A percentile compares a stretch with the other conserved stretches of the same genome.
These are phyloP conservation scores for Stegodyphus mimosarum DNA, from an alignment of 1,140 invertebrate species.

Conservation along the genomic window DNA sequence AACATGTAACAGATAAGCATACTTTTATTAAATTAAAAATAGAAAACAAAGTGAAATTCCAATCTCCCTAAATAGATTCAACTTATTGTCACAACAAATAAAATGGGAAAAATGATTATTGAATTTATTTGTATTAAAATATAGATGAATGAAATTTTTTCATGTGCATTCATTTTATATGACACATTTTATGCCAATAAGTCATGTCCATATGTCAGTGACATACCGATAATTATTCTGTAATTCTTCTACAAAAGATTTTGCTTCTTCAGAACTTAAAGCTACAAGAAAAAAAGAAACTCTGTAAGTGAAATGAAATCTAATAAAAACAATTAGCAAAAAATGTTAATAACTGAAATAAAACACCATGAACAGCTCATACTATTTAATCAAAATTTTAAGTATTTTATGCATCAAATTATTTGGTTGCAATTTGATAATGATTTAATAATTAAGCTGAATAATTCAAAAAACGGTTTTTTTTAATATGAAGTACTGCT, in stretches of 20 bases:
- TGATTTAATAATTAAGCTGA: not conserved
- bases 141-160: too few species aligned
- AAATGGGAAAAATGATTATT: too few species aligned
- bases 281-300: not conserved
- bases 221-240: conserved; percentile 15
- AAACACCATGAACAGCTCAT: not conserved
- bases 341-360: not conserved
- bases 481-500: not conserved
- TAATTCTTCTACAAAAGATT: conserved; percentile 15
- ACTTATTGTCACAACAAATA: too few species aligned
- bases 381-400: not conserved
- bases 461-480: not conserved
- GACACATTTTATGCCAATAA: too few species aligned
- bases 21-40: too few species aligned
- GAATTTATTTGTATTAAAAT: too few species aligned
- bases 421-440: not conserved
- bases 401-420: not conserved
- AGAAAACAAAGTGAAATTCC: too few species aligned
- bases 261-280: conserved; percentile 4
- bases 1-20: too few species aligned
- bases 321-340: too few species aligned
- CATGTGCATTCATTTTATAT: too few species aligned
- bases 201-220: conserved; percentile 38
- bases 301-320: too few species aligned
- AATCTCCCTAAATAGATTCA: too few species aligned